Percentiles rank a stretch among this genome's conserved stretches.
phyloP scores from a whole-genome alignment of 1,140 invertebrate species.

The Pseudomyrmex dendroicus region DNA sequence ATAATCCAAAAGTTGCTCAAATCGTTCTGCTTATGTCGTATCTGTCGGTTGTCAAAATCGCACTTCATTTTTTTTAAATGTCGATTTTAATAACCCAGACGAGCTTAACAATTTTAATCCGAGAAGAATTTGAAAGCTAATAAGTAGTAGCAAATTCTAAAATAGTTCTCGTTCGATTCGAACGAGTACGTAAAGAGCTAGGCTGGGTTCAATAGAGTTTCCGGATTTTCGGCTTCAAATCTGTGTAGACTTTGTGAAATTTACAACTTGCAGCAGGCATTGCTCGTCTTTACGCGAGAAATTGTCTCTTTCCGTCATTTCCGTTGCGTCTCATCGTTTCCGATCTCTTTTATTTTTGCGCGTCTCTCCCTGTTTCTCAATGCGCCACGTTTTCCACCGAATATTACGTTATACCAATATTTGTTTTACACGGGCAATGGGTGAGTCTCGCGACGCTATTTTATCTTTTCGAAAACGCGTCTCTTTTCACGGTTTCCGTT shows the following conservation, averaged over 20 bases:
- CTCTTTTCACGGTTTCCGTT: background rate
- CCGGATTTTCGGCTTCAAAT: slow-evolving; percentile 24
- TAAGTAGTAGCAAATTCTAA: too few species aligned
- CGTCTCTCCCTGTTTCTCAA: too few species aligned
- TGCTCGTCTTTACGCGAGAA: background rate
- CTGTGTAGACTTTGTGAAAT: background rate
- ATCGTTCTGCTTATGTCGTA: too few species aligned
- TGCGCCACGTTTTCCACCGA: background rate
- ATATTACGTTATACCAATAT: background rate
- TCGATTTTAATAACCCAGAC: too few species aligned
- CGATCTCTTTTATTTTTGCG: background rate
- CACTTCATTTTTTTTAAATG: too few species aligned
- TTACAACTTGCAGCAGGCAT: slow-evolving; percentile 8
- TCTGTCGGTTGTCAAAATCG: too few species aligned
- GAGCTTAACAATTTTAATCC: too few species aligned
- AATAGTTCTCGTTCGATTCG: too few species aligned
- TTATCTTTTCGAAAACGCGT: background rate
- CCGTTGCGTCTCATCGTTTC: background rate
- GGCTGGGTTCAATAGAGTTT: slow-evolving; percentile 2
- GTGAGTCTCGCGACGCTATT: slow-evolving; percentile 36
- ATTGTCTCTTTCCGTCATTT: background rate
- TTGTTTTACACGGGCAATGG: background rate
- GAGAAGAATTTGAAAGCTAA: too few species aligned
- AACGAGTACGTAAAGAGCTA: background rate
- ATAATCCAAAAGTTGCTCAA: too few species aligned